Evolutionary conservation across 1,140 invertebrate species (phyloP).

Genomic region (Leptonema lineaticorne): DNA sequence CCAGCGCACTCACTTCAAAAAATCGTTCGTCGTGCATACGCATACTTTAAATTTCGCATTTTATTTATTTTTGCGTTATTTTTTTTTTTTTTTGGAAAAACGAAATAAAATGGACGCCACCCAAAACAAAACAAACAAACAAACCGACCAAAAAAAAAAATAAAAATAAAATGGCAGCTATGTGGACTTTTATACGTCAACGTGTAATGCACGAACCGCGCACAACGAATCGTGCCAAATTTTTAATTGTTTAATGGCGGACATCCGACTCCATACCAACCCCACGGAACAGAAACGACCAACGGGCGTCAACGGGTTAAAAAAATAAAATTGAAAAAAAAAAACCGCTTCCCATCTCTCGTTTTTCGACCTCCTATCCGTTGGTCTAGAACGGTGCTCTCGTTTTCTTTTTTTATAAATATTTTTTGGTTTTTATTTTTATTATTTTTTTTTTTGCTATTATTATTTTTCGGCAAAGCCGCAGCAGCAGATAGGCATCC

Average conservation of each 20-base stretch:
- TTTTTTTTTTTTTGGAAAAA: no score
- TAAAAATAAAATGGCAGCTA: neutral
- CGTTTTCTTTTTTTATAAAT: neutral
- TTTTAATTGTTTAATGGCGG: slow-evolving; percentile 37
- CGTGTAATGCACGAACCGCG: slow-evolving; percentile 20
- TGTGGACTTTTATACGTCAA: slow-evolving; percentile 23
- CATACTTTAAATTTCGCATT: neutral
- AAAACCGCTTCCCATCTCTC: slow-evolving; percentile 14
- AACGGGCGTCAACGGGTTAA: neutral
- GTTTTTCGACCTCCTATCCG: neutral
- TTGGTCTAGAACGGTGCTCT: neutral
- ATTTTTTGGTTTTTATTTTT: no score
- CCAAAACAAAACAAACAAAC: slow-evolving; percentile 3
- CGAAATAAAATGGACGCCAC: no score
- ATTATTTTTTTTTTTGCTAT: no score
- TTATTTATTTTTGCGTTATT: no score
- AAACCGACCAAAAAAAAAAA: neutral
- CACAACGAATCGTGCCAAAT: slow-evolving; percentile 28
- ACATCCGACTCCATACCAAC: no score
- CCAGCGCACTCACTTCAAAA: neutral
- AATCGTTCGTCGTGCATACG: neutral
- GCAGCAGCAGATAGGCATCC: neutral
- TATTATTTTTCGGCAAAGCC: no score
- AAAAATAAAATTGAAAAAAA: no score
- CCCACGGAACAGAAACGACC: no score